Conservation (phyloP, 2,888 invertebrate genomes). For the Metellina segmentata region DNA sequence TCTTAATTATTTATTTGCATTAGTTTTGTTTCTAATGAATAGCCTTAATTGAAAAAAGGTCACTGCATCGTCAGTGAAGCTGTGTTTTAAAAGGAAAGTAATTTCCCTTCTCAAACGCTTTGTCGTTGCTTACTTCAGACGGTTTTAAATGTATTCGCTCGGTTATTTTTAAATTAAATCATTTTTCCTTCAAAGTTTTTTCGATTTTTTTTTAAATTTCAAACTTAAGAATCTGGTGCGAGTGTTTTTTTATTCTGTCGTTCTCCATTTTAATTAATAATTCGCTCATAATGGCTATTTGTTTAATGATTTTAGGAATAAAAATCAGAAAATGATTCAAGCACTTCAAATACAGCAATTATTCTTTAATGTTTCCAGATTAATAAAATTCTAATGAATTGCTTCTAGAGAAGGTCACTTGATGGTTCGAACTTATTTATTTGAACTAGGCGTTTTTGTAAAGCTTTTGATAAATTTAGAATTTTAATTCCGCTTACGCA, state of each 20-base stretch:
- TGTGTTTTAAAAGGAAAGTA: constrained; percentile 34
- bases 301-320: constrained; percentile 61
- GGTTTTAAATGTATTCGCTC: constrained; percentile 13
- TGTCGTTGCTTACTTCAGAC: constrained; percentile 5
- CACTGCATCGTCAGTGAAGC: not conserved
- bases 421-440: constrained; percentile 23
- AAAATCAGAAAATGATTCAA: constrained; percentile 32
- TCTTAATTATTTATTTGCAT: constrained; percentile 56
- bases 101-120: constrained; percentile 19
- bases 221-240: constrained; percentile 24
- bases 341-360: constrained; percentile 26
- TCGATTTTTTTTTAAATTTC: constrained; percentile 16
- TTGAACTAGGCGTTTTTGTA: not conserved
- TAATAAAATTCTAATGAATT: constrained; percentile 41
- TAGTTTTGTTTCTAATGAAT: constrained; percentile 54
- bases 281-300: constrained; percentile 51
- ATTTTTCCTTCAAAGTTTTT: constrained; percentile 9
- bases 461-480: too few species aligned
- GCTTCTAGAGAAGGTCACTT: constrained; percentile 24
- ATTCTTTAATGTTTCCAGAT: constrained; percentile 27
- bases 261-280: constrained; percentile 62
- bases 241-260: constrained; percentile 20
- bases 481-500: too few species aligned
- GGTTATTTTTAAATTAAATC: constrained; percentile 31
- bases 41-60: constrained; percentile 53